phyloP scores from a whole-genome alignment of 2,113 vertebrate species.

The Sinocyclocheilus anophthalmus region DNA sequence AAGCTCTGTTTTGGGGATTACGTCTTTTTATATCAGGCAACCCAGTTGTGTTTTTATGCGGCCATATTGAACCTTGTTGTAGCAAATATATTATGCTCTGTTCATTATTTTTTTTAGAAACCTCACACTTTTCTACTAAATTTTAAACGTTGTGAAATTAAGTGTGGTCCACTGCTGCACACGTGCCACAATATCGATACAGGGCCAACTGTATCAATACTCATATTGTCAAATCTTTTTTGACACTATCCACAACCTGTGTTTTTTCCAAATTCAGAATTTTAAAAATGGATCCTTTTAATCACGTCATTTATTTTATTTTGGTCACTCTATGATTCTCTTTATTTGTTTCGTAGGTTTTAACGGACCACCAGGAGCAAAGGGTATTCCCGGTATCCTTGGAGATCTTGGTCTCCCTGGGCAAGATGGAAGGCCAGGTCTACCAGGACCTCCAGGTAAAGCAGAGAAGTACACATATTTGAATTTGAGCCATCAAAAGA shows the following conservation, averaged over 20 bases:
- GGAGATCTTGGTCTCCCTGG: slow-evolving; percentile 83
- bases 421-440: slow-evolving; percentile 81
- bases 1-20: too few relatives aligned
- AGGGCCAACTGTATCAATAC: too few relatives aligned
- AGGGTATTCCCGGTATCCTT: slow-evolving; percentile 83
- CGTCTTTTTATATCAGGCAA: too few relatives aligned
- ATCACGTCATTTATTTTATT: neutral
- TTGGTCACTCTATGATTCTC: neutral
- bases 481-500: neutral
- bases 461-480: neutral
- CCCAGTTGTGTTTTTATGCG: too few relatives aligned
- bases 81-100: too few relatives aligned
- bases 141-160: too few relatives aligned
- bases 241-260: neutral
- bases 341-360: slow-evolving; percentile 71
- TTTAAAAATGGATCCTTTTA: neutral
- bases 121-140: too few relatives aligned
- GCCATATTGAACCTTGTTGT: too few relatives aligned
- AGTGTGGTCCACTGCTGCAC: too few relatives aligned
- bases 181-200: too few relatives aligned
- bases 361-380: slow-evolving; percentile 83
- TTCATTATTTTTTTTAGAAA: too few relatives aligned
- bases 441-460: slow-evolving; percentile 84
- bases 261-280: neutral
- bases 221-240: too few relatives aligned